Base-by-base conservation (phyloP, 2,888 invertebrate species). In the Mythimna loreyi region DNA sequence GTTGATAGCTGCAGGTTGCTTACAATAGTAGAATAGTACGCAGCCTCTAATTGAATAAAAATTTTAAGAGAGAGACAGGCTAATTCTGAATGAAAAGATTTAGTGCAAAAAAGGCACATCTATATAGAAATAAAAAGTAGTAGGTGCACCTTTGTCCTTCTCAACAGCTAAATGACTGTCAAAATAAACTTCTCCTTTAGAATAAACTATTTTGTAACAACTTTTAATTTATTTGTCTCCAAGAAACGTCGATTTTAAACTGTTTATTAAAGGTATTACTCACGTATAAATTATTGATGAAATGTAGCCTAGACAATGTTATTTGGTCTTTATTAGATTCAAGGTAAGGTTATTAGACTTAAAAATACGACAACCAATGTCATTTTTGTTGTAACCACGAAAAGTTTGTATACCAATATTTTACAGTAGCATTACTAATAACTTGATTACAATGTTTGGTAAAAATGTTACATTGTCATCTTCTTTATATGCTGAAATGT, bases 281-380 rank as follows among this genome's bases (percentile, higher is more conserved):
- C 19, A 40, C 19, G 6, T 25, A 25, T 45, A 30, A 3, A 53
- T 36, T 47, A 72, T 25, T 53, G 53, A 53, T 33, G 52, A 40
- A 75, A 25, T 3, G 5, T 45, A 45, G 72, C 67, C 68, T 67
- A 75, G 75, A 67, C 67, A 40, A 7, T 21, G 11, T 57, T 57
- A 30, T 45, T 67, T 52, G 7, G 19, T 47, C 11, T 36, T 21
- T 36, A 21, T 19, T 45, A 36, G 2, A 43, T 65, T 52, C 72
- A 73, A 73, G 53, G 43, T 45, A 23, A 66, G 9, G 33, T 50
- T 11, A 50, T 25, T 11, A 2, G 16, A n/a, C 28, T 50, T 28
- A 36, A 43, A 50, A 66, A 3, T 33, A 28, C 7, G 19, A 28
- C 43, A 40, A 43, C 45, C 23, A 25, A 73, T 25, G 3, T 40